phyloP scores from a whole-genome alignment of 35 echinoderm and acorn worm species.

The Ophiothrix spiculata region DNA sequence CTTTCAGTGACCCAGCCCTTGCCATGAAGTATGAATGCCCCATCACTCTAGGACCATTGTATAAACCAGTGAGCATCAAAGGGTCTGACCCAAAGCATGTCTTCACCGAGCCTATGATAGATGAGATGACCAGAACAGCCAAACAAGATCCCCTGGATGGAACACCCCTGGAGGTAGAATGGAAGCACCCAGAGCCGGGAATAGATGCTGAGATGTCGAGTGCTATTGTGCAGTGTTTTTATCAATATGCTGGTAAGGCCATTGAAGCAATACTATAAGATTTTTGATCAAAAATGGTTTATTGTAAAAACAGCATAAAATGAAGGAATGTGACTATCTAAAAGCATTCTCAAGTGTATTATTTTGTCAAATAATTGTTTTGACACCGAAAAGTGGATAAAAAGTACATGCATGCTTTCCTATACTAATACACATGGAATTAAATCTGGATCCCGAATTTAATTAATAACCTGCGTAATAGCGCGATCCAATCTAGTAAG shows the following conservation, averaged over 20 bases:
- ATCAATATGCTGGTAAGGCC: conserved; percentile 71
- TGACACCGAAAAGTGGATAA: no score
- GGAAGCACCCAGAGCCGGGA: conserved; percentile 64
- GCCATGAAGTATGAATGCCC: conserved; percentile 77
- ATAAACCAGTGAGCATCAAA: conserved; percentile 75
- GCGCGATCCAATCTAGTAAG: no score
- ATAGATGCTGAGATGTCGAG: conserved; percentile 71
- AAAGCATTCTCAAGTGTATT: no score
- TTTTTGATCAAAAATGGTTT: no score
- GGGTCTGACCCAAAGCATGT: conserved; percentile 92
- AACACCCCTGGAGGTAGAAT: conserved; percentile 69
- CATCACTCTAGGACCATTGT: conserved; percentile 67
- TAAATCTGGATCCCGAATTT: no score
- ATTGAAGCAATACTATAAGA: no score
- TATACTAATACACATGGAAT: no score
- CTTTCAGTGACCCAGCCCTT: conserved; percentile 48
- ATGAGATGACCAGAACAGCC: conserved; percentile 83
- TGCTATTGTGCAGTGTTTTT: conserved; percentile 59
- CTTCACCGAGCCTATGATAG: conserved; percentile 84
- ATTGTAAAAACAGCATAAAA: no score
- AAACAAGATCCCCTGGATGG: conserved; percentile 94
- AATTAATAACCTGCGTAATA: no score
- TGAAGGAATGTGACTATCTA: no score
- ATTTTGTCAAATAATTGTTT: no score
- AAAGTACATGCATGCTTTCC: no score